Base-by-base conservation (phyloP, 2,113 vertebrate species). In the Tympanuchus pallidicinctus region DNA sequence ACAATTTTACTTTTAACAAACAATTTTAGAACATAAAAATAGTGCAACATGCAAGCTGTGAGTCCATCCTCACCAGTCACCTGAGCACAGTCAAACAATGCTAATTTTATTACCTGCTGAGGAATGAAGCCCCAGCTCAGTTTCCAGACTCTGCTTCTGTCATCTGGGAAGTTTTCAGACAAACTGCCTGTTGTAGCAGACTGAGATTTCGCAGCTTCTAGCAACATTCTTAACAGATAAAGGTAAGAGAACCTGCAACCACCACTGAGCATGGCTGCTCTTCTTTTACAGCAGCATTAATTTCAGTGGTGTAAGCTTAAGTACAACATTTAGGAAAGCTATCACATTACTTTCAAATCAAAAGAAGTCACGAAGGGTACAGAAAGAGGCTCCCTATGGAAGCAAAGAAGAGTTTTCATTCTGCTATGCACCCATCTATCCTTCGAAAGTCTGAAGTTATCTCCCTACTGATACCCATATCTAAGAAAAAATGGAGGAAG, bases 121-220 rank as follows among this genome's bases (percentile, higher is more conserved):
- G 15, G 54, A 86, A 76, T 17, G 6, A 4, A 86, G 13, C 32
- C 32, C 28, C 38, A 6, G 20, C 34, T 86, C 71, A 63, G 28
- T 60, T 81, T 59, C 45, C 21, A 66, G 56, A 43, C 32, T 83
- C 83, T 71, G 47, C 34, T 79, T 89, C 1, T 0, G 15, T 65
- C 74, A 85, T 27, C 54, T 72, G 43, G 10, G 56, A 66, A 69
- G 13, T 65, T 92, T 94, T 85, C 88, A 82, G 64, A 65, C 20
- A 73, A 71, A 60, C 56, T 84, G 45, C 45, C 38, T 69, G 73
- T 70, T 25, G 7, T 10, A 82, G 66, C 67, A 85, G 63, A 72
- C 32, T 30, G 54, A 81, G 45, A 34, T 85, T 91, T 79, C 92
- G 67, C 91, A 91, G 81, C 54, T 93, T 85, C 74, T 43, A 54